Conservation (phyloP, 92 coral and sea anemone genomes). For the Epizoanthus scotinus region DNA sequence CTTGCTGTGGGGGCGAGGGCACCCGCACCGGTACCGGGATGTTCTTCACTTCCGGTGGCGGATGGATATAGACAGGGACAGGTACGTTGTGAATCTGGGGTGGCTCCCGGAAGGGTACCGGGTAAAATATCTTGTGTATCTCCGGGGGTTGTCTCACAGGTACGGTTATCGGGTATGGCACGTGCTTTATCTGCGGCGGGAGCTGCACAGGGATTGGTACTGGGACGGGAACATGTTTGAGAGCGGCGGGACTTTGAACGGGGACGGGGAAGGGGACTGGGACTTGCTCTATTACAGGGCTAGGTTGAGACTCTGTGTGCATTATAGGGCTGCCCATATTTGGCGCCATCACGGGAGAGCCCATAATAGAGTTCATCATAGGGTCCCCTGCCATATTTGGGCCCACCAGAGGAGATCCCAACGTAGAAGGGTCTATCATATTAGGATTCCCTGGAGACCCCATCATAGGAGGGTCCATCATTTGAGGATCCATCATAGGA, state of each 20-base stretch:
- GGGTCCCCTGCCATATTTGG: too few relatives aligned
- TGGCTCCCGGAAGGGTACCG: constrained; percentile 76
- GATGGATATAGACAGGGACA: constrained; percentile 65
- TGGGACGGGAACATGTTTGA: constrained; percentile 69
- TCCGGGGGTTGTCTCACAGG: constrained; percentile 84
- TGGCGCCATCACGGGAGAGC: too few relatives aligned
- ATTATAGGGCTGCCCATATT: not conserved
- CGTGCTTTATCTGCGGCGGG: constrained; percentile 74
- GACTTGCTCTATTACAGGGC: constrained; percentile 21
- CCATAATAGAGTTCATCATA: too few relatives aligned
- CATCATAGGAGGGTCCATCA: not conserved
- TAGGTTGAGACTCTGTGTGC: constrained; percentile 1
- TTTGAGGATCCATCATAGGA: not conserved
- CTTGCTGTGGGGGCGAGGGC: constrained; percentile 66
- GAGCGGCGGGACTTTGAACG: constrained; percentile 50
- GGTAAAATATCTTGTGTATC: constrained; percentile 70
- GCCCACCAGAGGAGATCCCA: too few relatives aligned
- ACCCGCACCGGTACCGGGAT: constrained; percentile 71
- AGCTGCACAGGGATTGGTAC: constrained; percentile 72
- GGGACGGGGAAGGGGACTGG: constrained; percentile 55
- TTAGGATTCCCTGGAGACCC: too few relatives aligned
- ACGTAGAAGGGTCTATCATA: too few relatives aligned
- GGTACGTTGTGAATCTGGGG: constrained; percentile 74
- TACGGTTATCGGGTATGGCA: constrained; percentile 84
- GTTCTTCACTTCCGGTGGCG: constrained; percentile 62